Evolutionary conservation across 2,113 vertebrate genomes (phyloP).

Genomic region (Asarcornis scutulata): DNA sequence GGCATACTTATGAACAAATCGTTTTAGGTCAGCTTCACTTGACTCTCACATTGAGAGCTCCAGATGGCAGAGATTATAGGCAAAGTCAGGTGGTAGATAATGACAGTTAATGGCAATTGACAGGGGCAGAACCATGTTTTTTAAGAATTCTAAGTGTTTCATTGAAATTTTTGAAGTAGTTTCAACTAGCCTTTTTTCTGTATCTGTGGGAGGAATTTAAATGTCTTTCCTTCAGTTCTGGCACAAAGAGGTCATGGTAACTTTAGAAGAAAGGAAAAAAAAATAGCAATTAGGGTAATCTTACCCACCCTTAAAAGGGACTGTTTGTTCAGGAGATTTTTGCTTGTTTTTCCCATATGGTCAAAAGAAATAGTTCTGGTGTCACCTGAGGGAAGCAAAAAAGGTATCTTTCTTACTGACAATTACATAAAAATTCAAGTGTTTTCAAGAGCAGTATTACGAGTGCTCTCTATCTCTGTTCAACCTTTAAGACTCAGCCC

Average conservation of each 20-base stretch:
- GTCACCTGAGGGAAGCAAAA: neutral
- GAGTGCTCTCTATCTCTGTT: neutral
- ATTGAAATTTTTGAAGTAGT: neutral
- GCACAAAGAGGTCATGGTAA: neutral
- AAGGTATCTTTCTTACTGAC: neutral
- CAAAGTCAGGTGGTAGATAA: neutral
- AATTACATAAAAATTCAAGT: neutral
- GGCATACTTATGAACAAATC: neutral
- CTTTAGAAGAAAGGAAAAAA: neutral
- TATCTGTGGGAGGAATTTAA: neutral
- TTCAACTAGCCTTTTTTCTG: neutral
- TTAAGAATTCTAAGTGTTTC: neutral
- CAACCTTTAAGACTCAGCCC: neutral
- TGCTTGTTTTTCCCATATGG: neutral
- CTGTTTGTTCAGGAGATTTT: neutral
- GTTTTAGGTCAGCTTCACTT: rapidly evolving
- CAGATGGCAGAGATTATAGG: neutral
- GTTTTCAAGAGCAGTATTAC: rapidly evolving
- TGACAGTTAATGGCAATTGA: neutral
- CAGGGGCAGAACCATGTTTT: neutral
- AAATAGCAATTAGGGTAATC: neutral
- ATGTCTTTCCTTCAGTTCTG: neutral
- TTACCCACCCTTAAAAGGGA: neutral
- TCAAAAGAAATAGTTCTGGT: neutral
- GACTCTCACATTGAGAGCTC: neutral